Evolutionary conservation across 2,888 invertebrate genomes (phyloP).

Genomic region (Cataglyphis albicans): DNA sequence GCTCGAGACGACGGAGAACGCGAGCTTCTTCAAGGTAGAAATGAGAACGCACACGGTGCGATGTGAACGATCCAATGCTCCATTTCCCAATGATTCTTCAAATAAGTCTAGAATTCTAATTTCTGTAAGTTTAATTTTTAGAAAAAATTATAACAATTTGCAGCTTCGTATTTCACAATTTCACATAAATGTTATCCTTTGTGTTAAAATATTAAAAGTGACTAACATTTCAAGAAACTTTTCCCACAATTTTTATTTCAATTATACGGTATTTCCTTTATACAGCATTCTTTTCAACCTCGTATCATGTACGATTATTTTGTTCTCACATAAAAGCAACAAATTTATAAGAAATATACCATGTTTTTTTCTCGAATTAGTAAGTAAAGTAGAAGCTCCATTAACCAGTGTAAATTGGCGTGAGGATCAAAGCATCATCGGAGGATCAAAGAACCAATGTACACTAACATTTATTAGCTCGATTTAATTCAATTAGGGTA

Average conservation of each 20-base stretch:
- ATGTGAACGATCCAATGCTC: conserved; percentile 57
- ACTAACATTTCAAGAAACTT: not conserved
- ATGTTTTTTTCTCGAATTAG: conserved; percentile 29
- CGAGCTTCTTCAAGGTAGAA: conserved; percentile 37
- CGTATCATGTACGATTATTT: not conserved
- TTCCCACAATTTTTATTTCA: not conserved
- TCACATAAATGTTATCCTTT: not conserved
- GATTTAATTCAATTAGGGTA: conserved; percentile 83
- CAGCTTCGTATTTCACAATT: not conserved
- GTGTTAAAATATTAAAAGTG: not conserved
- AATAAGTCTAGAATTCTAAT: not conserved
- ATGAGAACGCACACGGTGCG: conserved; percentile 21
- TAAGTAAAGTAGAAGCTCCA: conserved; percentile 44
- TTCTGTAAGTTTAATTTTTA: too few relatives aligned
- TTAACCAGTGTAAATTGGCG: conserved; percentile 76
- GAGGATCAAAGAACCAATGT: conserved; percentile 73
- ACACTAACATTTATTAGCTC: conserved; percentile 78
- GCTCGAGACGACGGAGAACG: conserved; percentile 60
- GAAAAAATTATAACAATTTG: not conserved
- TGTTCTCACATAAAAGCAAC: conserved; percentile 21
- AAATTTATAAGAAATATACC: conserved; percentile 10
- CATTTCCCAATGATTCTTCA: conserved; percentile 46
- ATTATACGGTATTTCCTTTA: not conserved
- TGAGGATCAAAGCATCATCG: conserved; percentile 74
- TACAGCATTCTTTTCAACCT: not conserved